These are phyloP conservation scores for Rhagonycha fulva DNA, from an alignment of 2,888 invertebrate genomes.

Conservation along the genomic window DNA sequence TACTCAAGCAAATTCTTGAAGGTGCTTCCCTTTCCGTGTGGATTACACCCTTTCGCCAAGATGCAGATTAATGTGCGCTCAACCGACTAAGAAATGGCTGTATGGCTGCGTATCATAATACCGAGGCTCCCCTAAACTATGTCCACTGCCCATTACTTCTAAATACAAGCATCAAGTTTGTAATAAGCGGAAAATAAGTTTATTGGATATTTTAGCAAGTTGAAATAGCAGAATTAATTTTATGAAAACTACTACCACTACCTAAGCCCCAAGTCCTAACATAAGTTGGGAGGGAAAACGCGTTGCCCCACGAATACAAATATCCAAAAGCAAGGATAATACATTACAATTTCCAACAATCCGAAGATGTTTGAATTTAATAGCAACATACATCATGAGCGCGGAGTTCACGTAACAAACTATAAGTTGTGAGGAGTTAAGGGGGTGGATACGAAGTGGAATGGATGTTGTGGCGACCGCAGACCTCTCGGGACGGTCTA, in stretches of 20 bases:
- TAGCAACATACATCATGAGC: slow-evolving; percentile 56
- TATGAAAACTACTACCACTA: not conserved
- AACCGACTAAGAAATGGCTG: slow-evolving; percentile 54
- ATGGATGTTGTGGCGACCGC: slow-evolving; percentile 56
- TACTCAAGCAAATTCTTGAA: slow-evolving; percentile 48
- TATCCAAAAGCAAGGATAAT: slow-evolving; percentile 50
- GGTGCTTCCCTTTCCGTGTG: slow-evolving; percentile 45
- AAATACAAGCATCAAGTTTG: slow-evolving; percentile 35
- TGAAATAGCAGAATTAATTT: slow-evolving; percentile 14
- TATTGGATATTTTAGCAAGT: slow-evolving; percentile 21
- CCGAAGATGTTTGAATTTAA: slow-evolving; percentile 57
- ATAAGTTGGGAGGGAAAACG: slow-evolving; percentile 4
- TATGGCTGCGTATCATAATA: slow-evolving; percentile 39
- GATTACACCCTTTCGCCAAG: slow-evolving; percentile 38
- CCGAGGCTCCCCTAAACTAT: slow-evolving; percentile 29
- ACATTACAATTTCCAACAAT: slow-evolving; percentile 57
- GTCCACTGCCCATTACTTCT: slow-evolving; percentile 38
- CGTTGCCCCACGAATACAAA: slow-evolving; percentile 34
- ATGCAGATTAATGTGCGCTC: slow-evolving; percentile 56
- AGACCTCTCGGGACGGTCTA: slow-evolving; percentile 53
- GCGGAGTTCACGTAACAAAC: slow-evolving; percentile 54
- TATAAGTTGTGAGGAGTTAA: slow-evolving; percentile 45
- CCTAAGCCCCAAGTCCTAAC: not conserved
- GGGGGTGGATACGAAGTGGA: slow-evolving; percentile 50
- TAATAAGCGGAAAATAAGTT: slow-evolving; percentile 47